phyloP scores from a whole-genome alignment of 2,888 invertebrate species.

The Cantharis lateralis region DNA sequence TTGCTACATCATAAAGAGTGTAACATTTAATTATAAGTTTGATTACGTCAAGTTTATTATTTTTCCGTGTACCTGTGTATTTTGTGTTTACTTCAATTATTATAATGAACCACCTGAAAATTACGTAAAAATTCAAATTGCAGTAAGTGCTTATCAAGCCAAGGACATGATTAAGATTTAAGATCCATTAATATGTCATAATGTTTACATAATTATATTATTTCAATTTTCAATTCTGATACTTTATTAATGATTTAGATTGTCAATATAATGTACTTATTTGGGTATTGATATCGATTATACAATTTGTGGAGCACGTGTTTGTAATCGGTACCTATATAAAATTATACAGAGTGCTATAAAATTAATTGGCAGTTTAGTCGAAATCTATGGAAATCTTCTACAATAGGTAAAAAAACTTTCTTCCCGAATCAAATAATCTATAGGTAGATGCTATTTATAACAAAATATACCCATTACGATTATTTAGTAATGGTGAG shows the following conservation, averaged over 20 bases:
- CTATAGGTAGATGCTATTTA: no score
- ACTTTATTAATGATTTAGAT: not conserved
- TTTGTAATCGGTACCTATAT: not conserved
- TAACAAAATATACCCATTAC: no score
- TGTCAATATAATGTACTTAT: not conserved
- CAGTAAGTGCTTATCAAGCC: not conserved
- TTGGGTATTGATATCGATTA: not conserved
- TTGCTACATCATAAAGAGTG: not conserved
- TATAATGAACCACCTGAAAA: not conserved
- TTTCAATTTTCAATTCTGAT: not conserved
- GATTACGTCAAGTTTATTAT: constrained; percentile 14
- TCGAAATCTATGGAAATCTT: no score
- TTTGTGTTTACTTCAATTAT: not conserved
- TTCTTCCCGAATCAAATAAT: no score
- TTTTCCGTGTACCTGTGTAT: not conserved
- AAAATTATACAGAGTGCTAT: not conserved
- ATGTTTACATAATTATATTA: not conserved
- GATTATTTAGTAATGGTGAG: no score
- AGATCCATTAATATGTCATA: not conserved
- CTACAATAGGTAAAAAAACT: no score
- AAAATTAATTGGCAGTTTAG: no score
- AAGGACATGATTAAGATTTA: not conserved
- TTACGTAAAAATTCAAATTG: not conserved
- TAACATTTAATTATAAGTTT: constrained; percentile 16
- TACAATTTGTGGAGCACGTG: not conserved